Percentiles rank a stretch among this genome's conserved stretches.
Evolutionary conservation across 2,888 invertebrate genomes (phyloP).

Genomic region (Panopea generosa): DNA sequence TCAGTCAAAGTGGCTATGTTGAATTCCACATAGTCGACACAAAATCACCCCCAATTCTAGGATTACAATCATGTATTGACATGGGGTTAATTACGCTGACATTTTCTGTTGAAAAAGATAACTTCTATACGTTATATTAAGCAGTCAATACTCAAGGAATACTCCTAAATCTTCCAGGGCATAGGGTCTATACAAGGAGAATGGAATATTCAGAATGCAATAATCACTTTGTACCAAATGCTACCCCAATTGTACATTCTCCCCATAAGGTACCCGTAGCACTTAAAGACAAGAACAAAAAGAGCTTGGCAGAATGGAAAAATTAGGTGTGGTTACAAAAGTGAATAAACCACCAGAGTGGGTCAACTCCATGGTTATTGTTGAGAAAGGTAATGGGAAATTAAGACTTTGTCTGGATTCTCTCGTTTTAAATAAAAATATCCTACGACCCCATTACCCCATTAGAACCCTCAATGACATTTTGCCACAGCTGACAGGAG

Average conservation of each 20-base stretch:
- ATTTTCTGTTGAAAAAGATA: too few relatives aligned
- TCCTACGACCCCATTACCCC: conserved; percentile 25
- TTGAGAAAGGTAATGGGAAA: conserved; percentile 22
- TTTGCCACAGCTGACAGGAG: conserved; percentile 13
- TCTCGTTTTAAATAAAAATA: conserved; percentile 42
- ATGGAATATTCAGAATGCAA: conserved; percentile 1
- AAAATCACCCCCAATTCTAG: too few relatives aligned
- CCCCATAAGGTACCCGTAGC: too few relatives aligned
- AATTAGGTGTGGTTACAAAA: conserved; percentile 20
- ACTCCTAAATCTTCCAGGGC: neutral
- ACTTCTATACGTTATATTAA: too few relatives aligned
- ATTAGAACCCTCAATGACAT: conserved; percentile 14
- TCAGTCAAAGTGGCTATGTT: too few relatives aligned
- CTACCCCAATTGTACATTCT: too few relatives aligned
- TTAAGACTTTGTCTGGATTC: conserved; percentile 53
- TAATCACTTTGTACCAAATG: too few relatives aligned
- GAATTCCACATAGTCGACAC: too few relatives aligned
- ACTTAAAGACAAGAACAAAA: too few relatives aligned
- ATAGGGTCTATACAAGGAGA: neutral
- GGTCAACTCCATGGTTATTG: conserved; percentile 50
- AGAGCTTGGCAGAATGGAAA: conserved; percentile 8
- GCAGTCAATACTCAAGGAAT: neutral
- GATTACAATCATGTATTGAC: too few relatives aligned
- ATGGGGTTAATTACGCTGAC: too few relatives aligned
- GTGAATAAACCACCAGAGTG: conserved; percentile 50